A percentile compares a stretch with the other conserved stretches of the same genome.
phyloP scores from a whole-genome alignment of 2,888 invertebrate species.

The Xylocampa areola region DNA sequence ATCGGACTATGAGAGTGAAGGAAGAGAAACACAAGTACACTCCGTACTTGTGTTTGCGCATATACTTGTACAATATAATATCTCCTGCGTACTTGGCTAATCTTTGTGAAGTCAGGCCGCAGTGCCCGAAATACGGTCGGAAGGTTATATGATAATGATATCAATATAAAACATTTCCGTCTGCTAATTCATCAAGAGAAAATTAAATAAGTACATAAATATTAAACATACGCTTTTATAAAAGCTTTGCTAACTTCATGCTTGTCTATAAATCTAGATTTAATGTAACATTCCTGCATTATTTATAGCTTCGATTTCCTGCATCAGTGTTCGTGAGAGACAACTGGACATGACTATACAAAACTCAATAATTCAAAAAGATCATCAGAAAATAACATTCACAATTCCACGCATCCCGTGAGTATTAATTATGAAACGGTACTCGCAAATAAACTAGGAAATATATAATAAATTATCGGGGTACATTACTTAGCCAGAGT shows the following conservation, averaged over 20 bases:
- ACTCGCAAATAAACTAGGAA: constrained; percentile 61
- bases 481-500: constrained; percentile 67
- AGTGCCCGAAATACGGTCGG: too few relatives aligned
- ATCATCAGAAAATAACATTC: constrained; percentile 34
- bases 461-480: constrained; percentile 77
- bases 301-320: constrained; percentile 30
- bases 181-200: too few relatives aligned
- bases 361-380: constrained; percentile 55
- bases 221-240: constrained; percentile 6
- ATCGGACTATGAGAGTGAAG: too few relatives aligned
- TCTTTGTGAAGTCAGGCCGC: too few relatives aligned
- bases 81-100: too few relatives aligned
- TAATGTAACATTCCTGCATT: constrained; percentile 19
- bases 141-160: too few relatives aligned
- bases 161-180: too few relatives aligned
- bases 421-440: constrained; percentile 72
- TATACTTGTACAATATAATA: too few relatives aligned
- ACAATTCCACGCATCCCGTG: constrained; percentile 51
- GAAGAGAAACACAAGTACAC: too few relatives aligned
- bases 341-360: constrained; percentile 27
- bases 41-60: too few relatives aligned
- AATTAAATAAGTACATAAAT: not conserved
- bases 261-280: constrained; percentile 25
- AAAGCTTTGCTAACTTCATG: constrained; percentile 15
- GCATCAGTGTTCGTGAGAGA: constrained; percentile 23